phyloP scores from a whole-genome alignment of 2,797 vertebrate species.

The Eulemur rubriventer region DNA sequence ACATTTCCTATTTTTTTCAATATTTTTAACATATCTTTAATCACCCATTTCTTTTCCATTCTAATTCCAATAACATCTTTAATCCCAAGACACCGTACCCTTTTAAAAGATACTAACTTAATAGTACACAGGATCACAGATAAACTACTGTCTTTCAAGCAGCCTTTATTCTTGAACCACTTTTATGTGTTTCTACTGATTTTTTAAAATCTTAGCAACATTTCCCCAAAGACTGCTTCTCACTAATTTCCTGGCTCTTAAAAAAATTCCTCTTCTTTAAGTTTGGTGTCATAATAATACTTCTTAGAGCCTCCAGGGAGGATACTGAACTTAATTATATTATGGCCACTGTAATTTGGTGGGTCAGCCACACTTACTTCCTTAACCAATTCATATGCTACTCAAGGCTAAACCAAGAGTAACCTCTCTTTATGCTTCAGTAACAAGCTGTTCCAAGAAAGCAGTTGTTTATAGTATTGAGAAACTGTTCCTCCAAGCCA shows the following conservation, averaged over 20 bases:
- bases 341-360: conserved; percentile 84
- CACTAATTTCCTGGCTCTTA: conserved; percentile 81
- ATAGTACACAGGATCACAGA: background rate
- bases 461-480: conserved; percentile 77
- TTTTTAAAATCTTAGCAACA: conserved; percentile 82
- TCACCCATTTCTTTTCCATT: background rate
- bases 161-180: conserved; percentile 68
- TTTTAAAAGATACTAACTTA: conserved; percentile 1
- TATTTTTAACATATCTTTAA: conserved; percentile 12
- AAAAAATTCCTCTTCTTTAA: conserved; percentile 81
- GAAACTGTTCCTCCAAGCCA: conserved; percentile 73
- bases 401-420: conserved; percentile 74
- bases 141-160: background rate
- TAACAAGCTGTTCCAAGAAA: conserved; percentile 76
- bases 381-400: conserved; percentile 79
- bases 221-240: conserved; percentile 83
- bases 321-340: conserved; percentile 85
- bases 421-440: conserved; percentile 70
- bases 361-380: conserved; percentile 82
- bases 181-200: conserved; percentile 69
- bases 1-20: conserved; percentile 13
- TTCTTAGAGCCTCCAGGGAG: conserved; percentile 81
- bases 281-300: conserved; percentile 84
- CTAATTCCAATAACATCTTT: background rate
- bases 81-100: background rate